A percentile compares a stretch with the other conserved stretches of the same genome.
Evolutionary conservation across 2,888 invertebrate genomes (phyloP).

Genomic region (Hoplodrina ambigua): DNA sequence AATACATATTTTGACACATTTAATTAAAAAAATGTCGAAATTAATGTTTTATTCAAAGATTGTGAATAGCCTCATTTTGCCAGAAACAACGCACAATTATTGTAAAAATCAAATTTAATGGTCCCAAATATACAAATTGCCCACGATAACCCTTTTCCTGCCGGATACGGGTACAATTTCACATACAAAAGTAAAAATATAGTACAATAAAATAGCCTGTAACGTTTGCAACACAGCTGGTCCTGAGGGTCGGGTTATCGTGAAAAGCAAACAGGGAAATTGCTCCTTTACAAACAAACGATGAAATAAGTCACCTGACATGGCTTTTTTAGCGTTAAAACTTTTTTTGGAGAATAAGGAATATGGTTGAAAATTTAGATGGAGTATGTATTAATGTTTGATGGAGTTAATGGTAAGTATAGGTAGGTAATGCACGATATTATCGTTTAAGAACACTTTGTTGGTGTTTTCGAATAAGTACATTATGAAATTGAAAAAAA

Average conservation of each 20-base stretch:
- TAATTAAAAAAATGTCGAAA: no score
- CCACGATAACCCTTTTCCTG: background rate
- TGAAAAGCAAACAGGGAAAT: constrained; percentile 32
- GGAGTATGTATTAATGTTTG: no score
- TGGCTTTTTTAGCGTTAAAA: constrained; percentile 26
- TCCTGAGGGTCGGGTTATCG: constrained; percentile 34
- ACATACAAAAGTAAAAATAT: constrained; percentile 29
- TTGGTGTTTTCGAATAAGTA: no score
- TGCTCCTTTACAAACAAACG: constrained; percentile 37
- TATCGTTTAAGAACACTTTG: no score
- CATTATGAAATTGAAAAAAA: no score
- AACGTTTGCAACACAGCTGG: constrained; percentile 48
- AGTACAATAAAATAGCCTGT: constrained; percentile 38
- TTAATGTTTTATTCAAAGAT: no score
- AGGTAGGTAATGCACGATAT: no score
- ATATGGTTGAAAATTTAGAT: background rate
- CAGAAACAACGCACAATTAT: no score
- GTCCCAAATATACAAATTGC: background rate
- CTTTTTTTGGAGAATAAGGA: no score
- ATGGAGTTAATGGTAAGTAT: no score
- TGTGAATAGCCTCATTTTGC: no score
- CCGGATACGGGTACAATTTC: constrained; percentile 17
- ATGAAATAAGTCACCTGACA: constrained; percentile 33
- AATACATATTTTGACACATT: no score
- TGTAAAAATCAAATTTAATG: background rate